Percentiles rank a stretch among this genome's conserved stretches.
Conservation (phyloP, 2,888 invertebrate species). For the Itoplectis maculator region DNA sequence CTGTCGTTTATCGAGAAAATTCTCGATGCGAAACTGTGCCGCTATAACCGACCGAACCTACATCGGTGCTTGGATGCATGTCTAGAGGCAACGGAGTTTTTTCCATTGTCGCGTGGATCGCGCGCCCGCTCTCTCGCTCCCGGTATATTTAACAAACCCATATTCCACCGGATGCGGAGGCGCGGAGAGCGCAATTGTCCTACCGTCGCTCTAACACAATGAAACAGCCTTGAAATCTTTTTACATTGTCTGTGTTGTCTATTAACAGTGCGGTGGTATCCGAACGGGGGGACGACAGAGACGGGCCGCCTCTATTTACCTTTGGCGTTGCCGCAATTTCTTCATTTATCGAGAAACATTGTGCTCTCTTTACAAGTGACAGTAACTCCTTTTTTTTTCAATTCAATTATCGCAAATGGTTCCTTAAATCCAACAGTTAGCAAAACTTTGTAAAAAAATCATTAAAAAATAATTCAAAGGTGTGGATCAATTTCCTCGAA, state of each 20-base stretch:
- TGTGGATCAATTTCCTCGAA: too few relatives aligned
- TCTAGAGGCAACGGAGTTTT: constrained; percentile 22
- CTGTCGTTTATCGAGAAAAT: constrained; percentile 68
- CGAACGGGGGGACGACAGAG: not conserved
- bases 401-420: too few relatives aligned
- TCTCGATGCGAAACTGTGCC: constrained; percentile 72
- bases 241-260: constrained; percentile 30
- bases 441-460: too few relatives aligned
- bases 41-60: constrained; percentile 45
- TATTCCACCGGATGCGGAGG: constrained; percentile 40
- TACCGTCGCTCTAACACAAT: constrained; percentile 40
- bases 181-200: constrained; percentile 35
- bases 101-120: constrained; percentile 47
- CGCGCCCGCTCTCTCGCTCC: constrained; percentile 20
- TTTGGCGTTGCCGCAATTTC: not conserved
- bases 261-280: constrained; percentile 47
- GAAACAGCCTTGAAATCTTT: constrained; percentile 49
- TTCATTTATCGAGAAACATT: not conserved
- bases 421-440: too few relatives aligned
- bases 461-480: too few relatives aligned
- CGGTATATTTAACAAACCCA: constrained; percentile 46
- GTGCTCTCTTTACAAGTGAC: too few relatives aligned
- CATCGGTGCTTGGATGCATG: constrained; percentile 50
- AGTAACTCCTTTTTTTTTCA: too few relatives aligned
- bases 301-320: not conserved